Evolutionary conservation across 2,797 vertebrate genomes (phyloP), one percentile per base, ranked within the genome.

Genomic region (Chloroceryle amazona): DNA sequence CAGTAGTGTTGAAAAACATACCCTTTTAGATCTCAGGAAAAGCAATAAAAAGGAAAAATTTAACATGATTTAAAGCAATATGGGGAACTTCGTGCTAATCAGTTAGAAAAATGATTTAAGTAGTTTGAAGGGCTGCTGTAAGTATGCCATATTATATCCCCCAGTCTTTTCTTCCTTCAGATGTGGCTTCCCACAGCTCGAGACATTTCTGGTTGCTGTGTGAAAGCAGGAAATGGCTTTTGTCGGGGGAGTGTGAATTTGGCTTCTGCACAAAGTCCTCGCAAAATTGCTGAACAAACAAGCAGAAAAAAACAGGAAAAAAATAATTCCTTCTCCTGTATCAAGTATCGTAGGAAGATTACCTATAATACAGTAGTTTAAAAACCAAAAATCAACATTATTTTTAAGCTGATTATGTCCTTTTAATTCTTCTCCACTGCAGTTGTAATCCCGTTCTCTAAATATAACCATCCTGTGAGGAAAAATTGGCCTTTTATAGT

Each of bases 181-280:
- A 95, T 95, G 95, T 96, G 95, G 96, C 90, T 97, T 96, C 92
- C 93, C 95, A 82, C 95, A 94, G 94, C 93, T 95, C 71, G 79
- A 96, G 93, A 92, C 25, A 12, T 90, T 89, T 82, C 80, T 88
- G 62, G 41, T 89, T 86, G 71, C 91, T 94, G 90, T 82, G 92
- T 92, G 86, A 95, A 91, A 97, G 96, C 95, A 96, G 97, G 97
- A 97, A 95, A 95, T 85, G 90, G 92, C 86, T 92, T 96, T 95
- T 95, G 93, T 78, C 71, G 83, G 52, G 86, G 92, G 86, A 93
- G 93, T 85, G 92, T 67, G 95, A 95, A 81, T 89, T 92, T 95
- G 93, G 92, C 92, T 94, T 74, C 86, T 89, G 79, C 88, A 91
- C 95, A 96, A 80, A 91, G 89, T 49, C 68, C 68, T 70, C 54